A percentile compares a stretch with the other conserved stretches of the same genome.
phyloP scores from a whole-genome alignment of 92 coral and sea anemone genomes.

The Pocillopora meandrina region DNA sequence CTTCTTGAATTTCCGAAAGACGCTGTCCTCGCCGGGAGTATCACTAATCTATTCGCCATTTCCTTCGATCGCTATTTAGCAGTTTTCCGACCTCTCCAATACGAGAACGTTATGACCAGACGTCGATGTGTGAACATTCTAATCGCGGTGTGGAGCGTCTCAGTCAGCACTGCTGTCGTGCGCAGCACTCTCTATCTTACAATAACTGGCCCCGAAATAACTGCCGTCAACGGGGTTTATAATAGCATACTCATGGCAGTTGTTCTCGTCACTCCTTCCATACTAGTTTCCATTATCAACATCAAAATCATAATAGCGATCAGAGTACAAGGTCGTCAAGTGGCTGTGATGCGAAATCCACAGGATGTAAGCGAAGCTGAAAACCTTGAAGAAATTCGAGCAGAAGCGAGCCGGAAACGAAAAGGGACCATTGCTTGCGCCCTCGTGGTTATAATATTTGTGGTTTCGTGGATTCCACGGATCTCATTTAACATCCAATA shows the following conservation, averaged over 20 bases:
- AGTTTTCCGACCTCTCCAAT: constrained; percentile 45
- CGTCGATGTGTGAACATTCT: constrained; percentile 30
- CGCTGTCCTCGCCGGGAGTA: constrained; percentile 40
- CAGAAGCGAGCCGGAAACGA: constrained; percentile 17
- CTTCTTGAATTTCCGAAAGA: constrained; percentile 55
- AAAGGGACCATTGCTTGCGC: constrained; percentile 67
- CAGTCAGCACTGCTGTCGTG: constrained; percentile 38
- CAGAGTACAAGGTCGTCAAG: constrained; percentile 4
- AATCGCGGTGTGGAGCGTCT: constrained; percentile 31
- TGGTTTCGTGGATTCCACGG: constrained; percentile 70
- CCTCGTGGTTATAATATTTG: constrained; percentile 53
- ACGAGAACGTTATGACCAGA: constrained; percentile 46
- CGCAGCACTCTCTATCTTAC: constrained; percentile 58
- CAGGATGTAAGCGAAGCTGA: background rate
- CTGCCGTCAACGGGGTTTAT: background rate
- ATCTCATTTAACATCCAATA: constrained; percentile 39
- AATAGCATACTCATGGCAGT: constrained; percentile 8
- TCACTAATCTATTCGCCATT: constrained; percentile 56
- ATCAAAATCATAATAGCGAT: constrained; percentile 23
- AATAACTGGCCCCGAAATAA: constrained; percentile 15
- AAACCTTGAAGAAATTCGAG: constrained; percentile 1
- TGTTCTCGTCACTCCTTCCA: constrained; percentile 1
- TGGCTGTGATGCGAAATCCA: background rate
- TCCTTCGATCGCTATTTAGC: constrained; percentile 63
- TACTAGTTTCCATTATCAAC: constrained; percentile 12